Conservation (phyloP, 2,888 invertebrate genomes). For the Athalia cordata region DNA sequence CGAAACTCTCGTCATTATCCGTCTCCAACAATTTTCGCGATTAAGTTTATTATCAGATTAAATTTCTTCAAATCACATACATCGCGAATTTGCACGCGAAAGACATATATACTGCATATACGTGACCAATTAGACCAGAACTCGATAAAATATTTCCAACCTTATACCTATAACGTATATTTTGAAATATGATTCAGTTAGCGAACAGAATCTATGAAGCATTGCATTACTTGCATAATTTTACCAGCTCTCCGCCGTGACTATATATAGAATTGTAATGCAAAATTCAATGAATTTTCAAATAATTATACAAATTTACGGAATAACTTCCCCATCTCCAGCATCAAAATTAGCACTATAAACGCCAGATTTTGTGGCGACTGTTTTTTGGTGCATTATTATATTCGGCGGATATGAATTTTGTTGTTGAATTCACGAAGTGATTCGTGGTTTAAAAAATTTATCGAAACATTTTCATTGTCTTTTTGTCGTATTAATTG, state of each 20-base stretch:
- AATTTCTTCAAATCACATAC: too few relatives aligned
- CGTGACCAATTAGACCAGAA: not conserved
- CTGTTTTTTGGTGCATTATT: not conserved
- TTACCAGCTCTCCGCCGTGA: not conserved
- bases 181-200: not conserved
- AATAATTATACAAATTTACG: not conserved
- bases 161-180: not conserved
- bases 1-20: too few relatives aligned
- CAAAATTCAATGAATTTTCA: not conserved
- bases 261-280: not conserved
- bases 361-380: slow-evolving; percentile 59
- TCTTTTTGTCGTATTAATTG: not conserved
- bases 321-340: slow-evolving; percentile 60
- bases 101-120: not conserved
- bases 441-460: too few relatives aligned
- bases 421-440: not conserved
- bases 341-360: slow-evolving; percentile 63
- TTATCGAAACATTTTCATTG: slow-evolving; percentile 4
- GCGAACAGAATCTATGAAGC: slow-evolving; percentile 22
- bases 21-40: too few relatives aligned
- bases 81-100: not conserved
- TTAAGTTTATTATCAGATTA: too few relatives aligned
- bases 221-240: slow-evolving; percentile 12
- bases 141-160: slow-evolving; percentile 18
- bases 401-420: not conserved